Conservation (phyloP, 2,113 vertebrate species). For the Athene noctua region DNA sequence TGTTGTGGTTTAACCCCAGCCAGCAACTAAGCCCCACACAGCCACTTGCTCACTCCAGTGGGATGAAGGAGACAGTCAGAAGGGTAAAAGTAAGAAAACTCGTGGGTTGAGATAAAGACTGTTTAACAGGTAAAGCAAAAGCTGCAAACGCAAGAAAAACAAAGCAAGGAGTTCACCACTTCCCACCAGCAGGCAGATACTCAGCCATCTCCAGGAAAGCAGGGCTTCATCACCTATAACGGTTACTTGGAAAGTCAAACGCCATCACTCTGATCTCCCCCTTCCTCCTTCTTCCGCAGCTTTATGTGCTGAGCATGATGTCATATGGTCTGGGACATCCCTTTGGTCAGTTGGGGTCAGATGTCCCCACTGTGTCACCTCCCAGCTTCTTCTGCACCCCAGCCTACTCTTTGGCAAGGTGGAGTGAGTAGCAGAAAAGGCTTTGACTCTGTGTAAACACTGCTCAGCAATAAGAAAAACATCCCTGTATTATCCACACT, state of each 20-base stretch:
- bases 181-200: background rate
- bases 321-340: background rate
- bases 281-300: background rate
- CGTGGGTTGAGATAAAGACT: background rate
- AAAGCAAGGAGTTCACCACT: background rate
- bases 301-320: background rate
- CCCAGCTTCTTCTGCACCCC: background rate
- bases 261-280: accelerated
- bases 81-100: too few species aligned
- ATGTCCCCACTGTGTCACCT: background rate
- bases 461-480: background rate
- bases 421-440: background rate
- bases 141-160: accelerated
- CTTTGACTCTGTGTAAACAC: background rate
- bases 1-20: background rate
- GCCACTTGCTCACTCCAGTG: too few species aligned
- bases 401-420: accelerated
- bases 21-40: background rate
- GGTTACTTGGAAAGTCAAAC: background rate
- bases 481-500: background rate
- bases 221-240: background rate
- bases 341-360: background rate
- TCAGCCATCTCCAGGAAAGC: background rate
- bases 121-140: background rate
- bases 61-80: too few species aligned